Evolutionary conservation across 1,140 invertebrate species (phyloP), one percentile per base, ranked within the genome.

Genomic region (Rhopalosiphum padi): DNA sequence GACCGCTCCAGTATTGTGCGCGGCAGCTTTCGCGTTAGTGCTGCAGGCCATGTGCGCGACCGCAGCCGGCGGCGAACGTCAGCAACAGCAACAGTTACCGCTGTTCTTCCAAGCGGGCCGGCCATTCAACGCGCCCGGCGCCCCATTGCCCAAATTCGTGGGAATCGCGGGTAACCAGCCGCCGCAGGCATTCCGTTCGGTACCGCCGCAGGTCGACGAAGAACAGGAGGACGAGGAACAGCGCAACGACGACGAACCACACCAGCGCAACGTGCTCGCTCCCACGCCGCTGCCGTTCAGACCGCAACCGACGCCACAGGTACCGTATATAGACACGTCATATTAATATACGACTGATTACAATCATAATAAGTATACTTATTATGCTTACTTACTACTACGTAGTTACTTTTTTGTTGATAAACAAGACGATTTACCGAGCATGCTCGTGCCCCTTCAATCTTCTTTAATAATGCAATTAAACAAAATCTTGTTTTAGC

Each of bases 41-140:
- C 77, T 53, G 30, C 43, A 51, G 23, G 82, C 35, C 9, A 8
- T 93, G n/a, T 55, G 37, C 46, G 48, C 15, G 15, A 43, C 91
- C 30, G 48, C 91, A 11, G 91, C 91, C 15, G 91, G 68, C 30
- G 89, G 89, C 5, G 91, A 83, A 85, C 48, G 82, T 7, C 68
- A 92, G 18, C 91, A 83, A n/a, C 91, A 93, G 83, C 83, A 82
- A 37, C 60, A 68, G 30, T 25, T 53, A 1, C 91, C 91, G 48
- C 43, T 85, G 35, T 93, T 93, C 48, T 93, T 93, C 91, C 91
- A 93, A 37, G 77, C 82, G 15, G n/a, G 91, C 5, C 68, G 77
- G 18, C 91, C 91, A 35, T 93, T 93, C 91, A 93, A 93, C 77
- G 91, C 82, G 82, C 91, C 91, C 30, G 82, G 91, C 22, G 91